Conservation (phyloP, 2,113 vertebrate genomes). For the Uria aalge region DNA sequence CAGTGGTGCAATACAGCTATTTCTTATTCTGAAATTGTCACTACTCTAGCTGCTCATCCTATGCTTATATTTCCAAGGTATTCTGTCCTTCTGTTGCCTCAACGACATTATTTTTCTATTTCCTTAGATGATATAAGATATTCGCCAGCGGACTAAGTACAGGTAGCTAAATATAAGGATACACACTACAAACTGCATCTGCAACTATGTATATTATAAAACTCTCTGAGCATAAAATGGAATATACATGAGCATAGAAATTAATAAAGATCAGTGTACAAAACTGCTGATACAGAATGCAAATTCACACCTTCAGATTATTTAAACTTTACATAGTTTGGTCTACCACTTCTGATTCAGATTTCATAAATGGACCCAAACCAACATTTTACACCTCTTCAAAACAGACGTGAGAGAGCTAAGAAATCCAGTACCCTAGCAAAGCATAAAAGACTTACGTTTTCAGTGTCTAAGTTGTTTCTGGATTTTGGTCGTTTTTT, state of each 20-base stretch:
- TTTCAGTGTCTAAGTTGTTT: background rate
- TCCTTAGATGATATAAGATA: background rate
- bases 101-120: background rate
- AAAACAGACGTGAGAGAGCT: background rate
- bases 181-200: background rate
- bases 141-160: background rate
- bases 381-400: conserved; percentile 4
- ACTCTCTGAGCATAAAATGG: background rate
- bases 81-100: background rate
- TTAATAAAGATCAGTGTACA: background rate
- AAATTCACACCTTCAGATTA: conserved; percentile 8
- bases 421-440: background rate
- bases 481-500: background rate
- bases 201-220: background rate
- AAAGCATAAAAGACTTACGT: background rate
- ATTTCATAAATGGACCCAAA: conserved; percentile 25
- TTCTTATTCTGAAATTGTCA: background rate
- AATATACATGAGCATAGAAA: background rate
- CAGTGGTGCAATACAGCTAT: background rate
- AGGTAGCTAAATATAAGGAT: background rate
- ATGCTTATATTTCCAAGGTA: background rate
- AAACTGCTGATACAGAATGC: background rate
- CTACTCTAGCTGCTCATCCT: background rate
- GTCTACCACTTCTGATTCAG: conserved; percentile 45
- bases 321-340: background rate